Base-by-base conservation (phyloP, 2,113 vertebrate genomes). In the Cyphomyrus discorhynchus region DNA sequence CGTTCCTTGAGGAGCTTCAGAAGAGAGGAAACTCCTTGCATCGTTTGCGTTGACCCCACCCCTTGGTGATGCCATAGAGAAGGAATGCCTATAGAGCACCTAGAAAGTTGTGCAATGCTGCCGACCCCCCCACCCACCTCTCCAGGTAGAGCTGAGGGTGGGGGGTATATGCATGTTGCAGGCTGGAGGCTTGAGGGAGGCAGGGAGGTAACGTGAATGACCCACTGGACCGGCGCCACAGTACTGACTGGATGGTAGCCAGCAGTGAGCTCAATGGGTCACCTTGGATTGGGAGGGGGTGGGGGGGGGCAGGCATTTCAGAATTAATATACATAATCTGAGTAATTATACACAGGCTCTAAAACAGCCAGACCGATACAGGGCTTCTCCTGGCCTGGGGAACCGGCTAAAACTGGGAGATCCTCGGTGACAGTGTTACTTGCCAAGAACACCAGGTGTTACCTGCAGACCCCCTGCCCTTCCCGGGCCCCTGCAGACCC, bases 271-370 rank as follows among this genome's bases (percentile, higher is more conserved):
- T 82, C 90, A 49, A 77, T 84, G 88, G 87, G 90, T 92, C 91
- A 90, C 91, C 91, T 91, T 91, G 90, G 86, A 77, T 90, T n/a
- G 21, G 91, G 87, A 50, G 88, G 58, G 15, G 17, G 90, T 80
- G 84, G 53, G 90, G 62, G 90, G 62, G 86, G 89, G 70, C 70
- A 77, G 31, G 15, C 13, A 77, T 39, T 77, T 77, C 70, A 77
- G 70, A 77, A 39, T 77, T 77, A 77, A 39, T 77, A 77, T 77
- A 10, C 31, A 77, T 77, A 77, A 77, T 77, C 88, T 92, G 92
- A 93, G 91, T 92, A 91, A 93, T 92, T 89, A 89, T 15, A 15
- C 45, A 19, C 87, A 39, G 86, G 82, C 86, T 88, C 91, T 88
- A 91, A 91, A 70, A n/a, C 88, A 83, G 86, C 85, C 85, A 88